Evolutionary conservation across 2,113 vertebrate genomes (phyloP).

Genomic region (Neolamprologus longior): DNA sequence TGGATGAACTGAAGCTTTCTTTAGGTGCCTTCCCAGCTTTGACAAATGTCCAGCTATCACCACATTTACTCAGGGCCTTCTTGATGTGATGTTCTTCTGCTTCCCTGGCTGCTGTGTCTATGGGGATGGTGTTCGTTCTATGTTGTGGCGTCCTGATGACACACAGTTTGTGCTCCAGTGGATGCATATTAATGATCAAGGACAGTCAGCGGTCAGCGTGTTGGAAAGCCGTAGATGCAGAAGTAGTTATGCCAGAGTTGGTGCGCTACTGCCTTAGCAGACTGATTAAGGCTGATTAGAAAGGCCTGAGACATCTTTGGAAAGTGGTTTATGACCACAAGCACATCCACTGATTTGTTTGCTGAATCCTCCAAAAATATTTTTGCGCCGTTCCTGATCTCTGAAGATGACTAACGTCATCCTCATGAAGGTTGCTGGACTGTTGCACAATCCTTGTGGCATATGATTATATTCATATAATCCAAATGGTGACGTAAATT

Average conservation of each 20-base stretch:
- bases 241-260: background rate
- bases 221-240: background rate
- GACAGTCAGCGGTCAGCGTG: background rate
- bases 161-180: background rate
- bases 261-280: background rate
- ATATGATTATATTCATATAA: background rate
- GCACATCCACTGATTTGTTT: background rate
- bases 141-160: background rate
- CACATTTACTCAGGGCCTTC: background rate
- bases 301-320: background rate
- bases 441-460: background rate
- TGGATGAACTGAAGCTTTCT: background rate
- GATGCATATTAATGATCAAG: background rate
- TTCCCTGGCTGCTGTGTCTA: background rate
- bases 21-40: background rate
- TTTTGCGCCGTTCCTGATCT: background rate
- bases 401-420: constrained; percentile 19
- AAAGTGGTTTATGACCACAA: background rate
- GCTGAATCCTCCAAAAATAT: background rate
- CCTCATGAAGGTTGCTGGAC: background rate
- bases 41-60: background rate
- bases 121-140: background rate
- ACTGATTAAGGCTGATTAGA: background rate
- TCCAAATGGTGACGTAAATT: background rate
- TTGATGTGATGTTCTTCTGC: background rate